A percentile compares a stretch with the other conserved stretches of the same genome.
Conservation (phyloP, 2,113 vertebrate species). For the Pseudopipra pipra region DNA sequence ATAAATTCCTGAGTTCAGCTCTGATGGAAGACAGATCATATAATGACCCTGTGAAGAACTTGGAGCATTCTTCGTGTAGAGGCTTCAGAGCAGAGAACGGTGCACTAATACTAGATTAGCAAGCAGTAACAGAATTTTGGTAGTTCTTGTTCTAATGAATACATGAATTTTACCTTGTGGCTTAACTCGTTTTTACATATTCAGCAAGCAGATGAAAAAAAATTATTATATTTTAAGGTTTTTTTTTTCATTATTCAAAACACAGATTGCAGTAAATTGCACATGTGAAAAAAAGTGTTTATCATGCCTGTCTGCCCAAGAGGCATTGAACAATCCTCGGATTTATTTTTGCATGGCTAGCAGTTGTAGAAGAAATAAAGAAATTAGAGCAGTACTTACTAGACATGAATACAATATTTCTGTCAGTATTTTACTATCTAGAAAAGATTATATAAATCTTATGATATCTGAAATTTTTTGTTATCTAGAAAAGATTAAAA, state of each 20-base stretch:
- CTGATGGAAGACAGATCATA: background rate
- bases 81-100: background rate
- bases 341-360: background rate
- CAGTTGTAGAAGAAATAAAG: background rate
- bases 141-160: background rate
- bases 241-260: background rate
- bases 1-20: constrained; percentile 29
- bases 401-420: background rate
- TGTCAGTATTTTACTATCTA: background rate
- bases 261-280: background rate
- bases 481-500: background rate
- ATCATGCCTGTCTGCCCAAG: background rate
- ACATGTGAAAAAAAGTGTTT: background rate
- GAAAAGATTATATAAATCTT: background rate
- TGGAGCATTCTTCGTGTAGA: background rate
- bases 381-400: background rate
- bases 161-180: background rate
- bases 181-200: background rate
- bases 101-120: background rate
- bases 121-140: background rate
- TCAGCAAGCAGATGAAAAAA: background rate
- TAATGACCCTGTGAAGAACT: background rate
- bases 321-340: background rate
- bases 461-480: background rate
- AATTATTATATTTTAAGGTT: background rate